Conservation (phyloP, 2,888 invertebrate species). For the Cremastobaeus sp. region DNA sequence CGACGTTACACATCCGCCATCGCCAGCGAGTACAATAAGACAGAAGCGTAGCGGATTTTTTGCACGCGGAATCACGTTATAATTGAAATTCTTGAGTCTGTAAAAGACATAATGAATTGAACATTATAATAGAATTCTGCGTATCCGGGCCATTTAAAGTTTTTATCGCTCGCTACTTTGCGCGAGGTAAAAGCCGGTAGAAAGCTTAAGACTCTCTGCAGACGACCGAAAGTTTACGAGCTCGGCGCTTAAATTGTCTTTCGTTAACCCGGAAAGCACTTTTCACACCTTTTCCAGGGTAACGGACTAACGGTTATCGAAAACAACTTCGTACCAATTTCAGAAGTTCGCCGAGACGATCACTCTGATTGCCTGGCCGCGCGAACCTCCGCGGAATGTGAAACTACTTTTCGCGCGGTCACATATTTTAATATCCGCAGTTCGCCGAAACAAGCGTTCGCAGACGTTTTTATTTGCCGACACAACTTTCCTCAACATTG, state of each 20-base stretch:
- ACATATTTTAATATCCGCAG: constrained; percentile 35
- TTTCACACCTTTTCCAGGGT: constrained; percentile 54
- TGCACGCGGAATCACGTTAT: too few species aligned
- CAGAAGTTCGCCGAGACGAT: constrained; percentile 45
- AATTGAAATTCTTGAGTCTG: background rate
- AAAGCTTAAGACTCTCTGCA: constrained; percentile 46
- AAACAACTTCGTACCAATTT: constrained; percentile 57
- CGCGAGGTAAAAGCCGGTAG: constrained; percentile 33
- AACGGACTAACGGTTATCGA: constrained; percentile 54
- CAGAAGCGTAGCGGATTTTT: too few species aligned
- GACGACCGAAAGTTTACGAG: constrained; percentile 58
- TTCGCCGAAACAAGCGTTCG: background rate
- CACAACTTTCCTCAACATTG: constrained; percentile 4
- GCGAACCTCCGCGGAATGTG: constrained; percentile 31
- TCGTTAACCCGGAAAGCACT: constrained; percentile 61
- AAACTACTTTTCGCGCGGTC: constrained; percentile 37
- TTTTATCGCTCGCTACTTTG: constrained; percentile 51
- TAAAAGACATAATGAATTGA: constrained; percentile 16
- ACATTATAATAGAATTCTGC: constrained; percentile 57
- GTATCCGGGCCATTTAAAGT: constrained; percentile 53
- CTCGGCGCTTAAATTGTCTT: constrained; percentile 58
- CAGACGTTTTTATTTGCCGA: constrained; percentile 7
- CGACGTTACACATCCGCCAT: too few species aligned
- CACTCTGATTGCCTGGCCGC: constrained; percentile 40
- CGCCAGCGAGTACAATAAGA: too few species aligned